These are phyloP conservation scores for Disparrhopalites patrizii DNA, from an alignment of 2,888 invertebrate species.

Conservation along the genomic window DNA sequence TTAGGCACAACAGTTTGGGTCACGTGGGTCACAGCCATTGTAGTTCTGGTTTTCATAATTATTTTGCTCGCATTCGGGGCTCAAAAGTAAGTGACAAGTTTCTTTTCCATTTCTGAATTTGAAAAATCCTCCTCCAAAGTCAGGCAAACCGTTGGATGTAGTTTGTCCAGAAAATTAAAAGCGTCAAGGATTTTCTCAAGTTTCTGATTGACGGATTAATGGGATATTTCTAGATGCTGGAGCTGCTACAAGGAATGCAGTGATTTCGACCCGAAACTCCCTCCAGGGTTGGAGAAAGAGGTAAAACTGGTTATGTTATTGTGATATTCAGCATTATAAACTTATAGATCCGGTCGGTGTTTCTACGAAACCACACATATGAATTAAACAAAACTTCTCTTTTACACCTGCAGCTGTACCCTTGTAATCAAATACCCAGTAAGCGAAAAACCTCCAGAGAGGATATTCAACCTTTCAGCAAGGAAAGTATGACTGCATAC, in stretches of 20 bases:
- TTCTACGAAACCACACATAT: neutral
- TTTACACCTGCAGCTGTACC: slow-evolving; percentile 22
- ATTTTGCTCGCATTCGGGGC: slow-evolving; percentile 32
- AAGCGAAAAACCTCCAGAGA: slow-evolving; percentile 38
- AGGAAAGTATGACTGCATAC: slow-evolving; percentile 35
- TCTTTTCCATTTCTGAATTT: too few relatives aligned
- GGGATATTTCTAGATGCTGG: slow-evolving; percentile 55
- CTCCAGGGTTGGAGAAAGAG: slow-evolving; percentile 60
- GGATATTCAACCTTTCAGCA: slow-evolving; percentile 35
- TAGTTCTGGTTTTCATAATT: slow-evolving; percentile 27
- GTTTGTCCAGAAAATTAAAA: too few relatives aligned
- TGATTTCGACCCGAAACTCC: slow-evolving; percentile 65
- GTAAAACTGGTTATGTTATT: slow-evolving; percentile 7
- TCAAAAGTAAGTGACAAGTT: slow-evolving; percentile 44
- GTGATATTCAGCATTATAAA: neutral
- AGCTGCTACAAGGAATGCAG: slow-evolving; percentile 62
- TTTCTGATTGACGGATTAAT: too few relatives aligned
- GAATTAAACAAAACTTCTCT: neutral
- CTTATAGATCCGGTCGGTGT: neutral
- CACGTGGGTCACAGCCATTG: slow-evolving; percentile 39
- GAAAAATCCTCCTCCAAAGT: too few relatives aligned
- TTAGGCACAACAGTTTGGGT: slow-evolving; percentile 38
- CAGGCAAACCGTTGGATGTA: too few relatives aligned
- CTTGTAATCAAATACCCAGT: slow-evolving; percentile 26
- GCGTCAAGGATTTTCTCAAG: too few relatives aligned